phyloP scores from a whole-genome alignment of 2,888 invertebrate species.

The Hedychridium roseum region DNA sequence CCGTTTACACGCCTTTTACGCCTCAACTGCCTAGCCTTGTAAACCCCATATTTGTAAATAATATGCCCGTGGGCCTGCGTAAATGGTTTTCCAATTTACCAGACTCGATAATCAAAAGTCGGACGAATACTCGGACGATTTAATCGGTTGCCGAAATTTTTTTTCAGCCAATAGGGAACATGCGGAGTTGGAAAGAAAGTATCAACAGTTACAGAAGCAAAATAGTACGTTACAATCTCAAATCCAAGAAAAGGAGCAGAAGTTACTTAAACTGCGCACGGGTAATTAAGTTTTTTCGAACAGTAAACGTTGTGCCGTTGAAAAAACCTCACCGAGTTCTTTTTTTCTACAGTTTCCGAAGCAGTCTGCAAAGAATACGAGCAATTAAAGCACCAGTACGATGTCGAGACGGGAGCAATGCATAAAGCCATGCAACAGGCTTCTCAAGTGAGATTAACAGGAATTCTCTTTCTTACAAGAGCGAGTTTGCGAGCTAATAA shows the following conservation, averaged over 20 bases:
- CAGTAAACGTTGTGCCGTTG: background rate
- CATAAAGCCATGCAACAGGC: conserved; percentile 77
- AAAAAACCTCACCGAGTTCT: no score
- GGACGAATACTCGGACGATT: no score
- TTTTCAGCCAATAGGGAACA: conserved; percentile 65
- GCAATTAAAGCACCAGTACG: conserved; percentile 76
- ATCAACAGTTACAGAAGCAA: conserved; percentile 70
- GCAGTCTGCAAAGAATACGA: conserved; percentile 78
- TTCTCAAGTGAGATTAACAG: conserved; percentile 48
- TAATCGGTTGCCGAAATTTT: conserved; percentile 5
- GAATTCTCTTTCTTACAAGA: background rate
- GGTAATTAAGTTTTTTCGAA: conserved; percentile 46
- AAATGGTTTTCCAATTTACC: no score
- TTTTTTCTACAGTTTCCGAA: conserved; percentile 69
- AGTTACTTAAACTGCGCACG: conserved; percentile 67
- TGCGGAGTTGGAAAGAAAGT: conserved; percentile 71
- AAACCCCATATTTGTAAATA: no score
- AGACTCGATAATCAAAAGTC: no score
- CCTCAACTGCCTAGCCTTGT: no score
- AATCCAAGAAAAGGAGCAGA: conserved; percentile 71
- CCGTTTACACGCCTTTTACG: no score
- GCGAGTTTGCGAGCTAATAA: background rate
- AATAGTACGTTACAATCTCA: conserved; percentile 69
- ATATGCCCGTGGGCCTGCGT: no score
- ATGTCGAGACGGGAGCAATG: conserved; percentile 78